phyloP scores from a whole-genome alignment of 2,113 vertebrate genomes.

The Brachypodius melanocephalos region DNA sequence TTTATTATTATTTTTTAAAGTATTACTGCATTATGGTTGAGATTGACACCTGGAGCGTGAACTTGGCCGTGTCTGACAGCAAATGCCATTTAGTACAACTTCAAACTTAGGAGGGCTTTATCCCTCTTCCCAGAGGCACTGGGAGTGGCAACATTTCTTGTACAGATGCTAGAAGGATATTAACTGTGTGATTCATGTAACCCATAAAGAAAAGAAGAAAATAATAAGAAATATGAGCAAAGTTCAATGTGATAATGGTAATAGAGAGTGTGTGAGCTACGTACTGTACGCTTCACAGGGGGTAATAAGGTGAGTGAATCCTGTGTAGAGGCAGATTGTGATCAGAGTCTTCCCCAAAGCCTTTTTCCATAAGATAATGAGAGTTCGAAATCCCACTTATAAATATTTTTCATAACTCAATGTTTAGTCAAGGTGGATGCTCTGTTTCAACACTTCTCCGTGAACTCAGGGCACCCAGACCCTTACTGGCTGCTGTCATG shows the following conservation, averaged over 20 bases:
- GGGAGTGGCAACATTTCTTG: background rate
- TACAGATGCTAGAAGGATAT: background rate
- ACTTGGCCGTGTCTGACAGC: fast-evolving
- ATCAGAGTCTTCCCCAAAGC: background rate
- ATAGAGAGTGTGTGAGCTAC: background rate
- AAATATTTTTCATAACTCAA: background rate
- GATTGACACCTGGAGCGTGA: background rate
- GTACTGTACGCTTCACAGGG: fast-evolving
- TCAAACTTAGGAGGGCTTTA: background rate
- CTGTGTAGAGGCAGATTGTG: background rate
- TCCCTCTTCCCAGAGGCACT: background rate
- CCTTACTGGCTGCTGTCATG: fast-evolving
- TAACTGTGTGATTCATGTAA: background rate
- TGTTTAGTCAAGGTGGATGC: background rate
- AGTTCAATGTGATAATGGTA: background rate
- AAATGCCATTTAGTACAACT: background rate
- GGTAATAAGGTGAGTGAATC: background rate
- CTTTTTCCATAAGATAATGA: background rate
- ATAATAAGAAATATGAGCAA: background rate
- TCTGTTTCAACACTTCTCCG: background rate
- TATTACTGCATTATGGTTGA: background rate
- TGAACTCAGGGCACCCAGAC: background rate
- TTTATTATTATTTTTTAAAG: background rate
- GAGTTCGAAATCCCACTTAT: background rate
- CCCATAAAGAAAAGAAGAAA: background rate